Evolutionary conservation across 1,140 invertebrate genomes (phyloP), one percentile per base, ranked within the genome.

Genomic region (Bombus soroeensis): DNA sequence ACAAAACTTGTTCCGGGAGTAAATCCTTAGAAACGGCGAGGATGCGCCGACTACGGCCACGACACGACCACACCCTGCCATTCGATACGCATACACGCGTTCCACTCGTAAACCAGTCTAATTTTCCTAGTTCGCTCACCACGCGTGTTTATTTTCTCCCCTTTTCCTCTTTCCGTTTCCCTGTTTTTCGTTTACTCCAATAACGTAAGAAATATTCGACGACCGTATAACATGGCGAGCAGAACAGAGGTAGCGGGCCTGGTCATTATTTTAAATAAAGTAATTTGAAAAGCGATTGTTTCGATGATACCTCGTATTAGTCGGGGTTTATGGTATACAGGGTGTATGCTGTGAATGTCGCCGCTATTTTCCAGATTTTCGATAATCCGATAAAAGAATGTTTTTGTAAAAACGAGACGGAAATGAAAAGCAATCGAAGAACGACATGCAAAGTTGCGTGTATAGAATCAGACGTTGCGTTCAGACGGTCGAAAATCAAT

Each of bases 61-160:
- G 34, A 43, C 43, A 47, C 43, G 43, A 57, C 85, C 75, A 89
- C 88, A 83, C 86, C 88, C 88, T 89, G 64, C 66, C 53, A 75
- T 74, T 75, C 81, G 34, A 72, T 66, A 77, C 81, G 77, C 82
- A 72, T 77, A 90, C 82, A 89, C 81, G 71, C 28, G 32, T 32
- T 86, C 68, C 2, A 53, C n/a, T 62, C 59, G 37, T 72, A 73
- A 25, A 25, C 64, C 4, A 87, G 13, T 66, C 73, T 87, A 90
- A 89, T 90, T 89, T 89, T 85, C 81, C 66, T 85, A n/a, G 34
- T 68, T 72, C 12, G 25, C 41, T 62, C 47, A 2, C 2, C 41
- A n/a, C 13, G 25, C 32, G 2, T n/a, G 37, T 59, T 43, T 39
- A 34, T 43, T 62, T 2, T 28, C 53, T 75, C 62, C 43, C 37